These are phyloP conservation scores for Gastracanthus pulcherrimus DNA, from an alignment of 2,888 invertebrate species.

Conservation along the genomic window DNA sequence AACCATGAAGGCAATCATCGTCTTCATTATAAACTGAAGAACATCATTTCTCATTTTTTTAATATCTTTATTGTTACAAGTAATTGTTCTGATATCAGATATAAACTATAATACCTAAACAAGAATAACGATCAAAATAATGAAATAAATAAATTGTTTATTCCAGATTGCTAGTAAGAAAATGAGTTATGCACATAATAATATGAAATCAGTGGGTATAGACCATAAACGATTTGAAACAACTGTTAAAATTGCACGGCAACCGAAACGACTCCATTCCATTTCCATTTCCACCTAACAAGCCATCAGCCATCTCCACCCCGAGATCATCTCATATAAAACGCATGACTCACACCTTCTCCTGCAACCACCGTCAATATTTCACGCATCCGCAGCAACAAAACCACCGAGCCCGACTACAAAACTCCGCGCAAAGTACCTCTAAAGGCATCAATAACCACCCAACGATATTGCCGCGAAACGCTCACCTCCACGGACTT, in stretches of 20 bases:
- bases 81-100: not conserved
- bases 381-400: not conserved
- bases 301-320: not conserved
- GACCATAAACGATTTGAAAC: too few relatives aligned
- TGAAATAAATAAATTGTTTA: too few relatives aligned
- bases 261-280: too few relatives aligned
- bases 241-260: too few relatives aligned
- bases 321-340: not conserved
- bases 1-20: not conserved
- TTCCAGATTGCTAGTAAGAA: too few relatives aligned
- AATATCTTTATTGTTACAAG: not conserved
- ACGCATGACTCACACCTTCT: not conserved
- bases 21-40: not conserved
- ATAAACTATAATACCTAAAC: too few relatives aligned
- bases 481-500: constrained; percentile 9
- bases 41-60: not conserved
- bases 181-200: too few relatives aligned
- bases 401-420: not conserved
- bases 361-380: not conserved
- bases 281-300: too few relatives aligned
- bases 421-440: constrained; percentile 19
- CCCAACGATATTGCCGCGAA: constrained; percentile 37
- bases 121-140: too few relatives aligned
- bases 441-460: constrained; percentile 46
- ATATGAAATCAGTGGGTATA: too few relatives aligned